phyloP scores from a whole-genome alignment of 1,140 invertebrate genomes.

The Zaprionus lachaisei region DNA sequence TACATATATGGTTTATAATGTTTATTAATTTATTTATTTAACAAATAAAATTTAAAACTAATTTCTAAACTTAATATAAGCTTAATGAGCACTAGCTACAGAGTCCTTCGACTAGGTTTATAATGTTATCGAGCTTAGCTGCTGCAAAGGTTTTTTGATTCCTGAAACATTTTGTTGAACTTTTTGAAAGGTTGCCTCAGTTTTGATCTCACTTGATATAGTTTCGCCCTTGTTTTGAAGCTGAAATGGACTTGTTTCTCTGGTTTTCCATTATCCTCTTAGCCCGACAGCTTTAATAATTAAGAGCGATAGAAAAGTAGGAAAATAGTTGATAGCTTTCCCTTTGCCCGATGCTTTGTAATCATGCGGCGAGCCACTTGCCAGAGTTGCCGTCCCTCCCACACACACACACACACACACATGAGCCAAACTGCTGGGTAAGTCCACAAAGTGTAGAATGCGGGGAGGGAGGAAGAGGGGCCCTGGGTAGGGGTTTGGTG shows the following conservation, averaged over 20 bases:
- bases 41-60: too few relatives aligned
- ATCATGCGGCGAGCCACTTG: conserved; percentile 11
- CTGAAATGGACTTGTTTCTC: not conserved
- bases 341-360: conserved; percentile 10
- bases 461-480: not conserved
- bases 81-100: too few relatives aligned
- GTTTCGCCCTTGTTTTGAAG: not conserved
- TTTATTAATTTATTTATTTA: too few relatives aligned
- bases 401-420: conserved; percentile 11
- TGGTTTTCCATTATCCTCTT: conserved; percentile 1
- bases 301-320: conserved; percentile 2
- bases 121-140: too few relatives aligned
- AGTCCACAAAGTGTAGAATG: not conserved
- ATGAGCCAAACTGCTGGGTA: not conserved
- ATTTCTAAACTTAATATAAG: too few relatives aligned
- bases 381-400: not conserved
- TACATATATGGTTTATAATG: too few relatives aligned
- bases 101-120: too few relatives aligned
- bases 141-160: too few relatives aligned
- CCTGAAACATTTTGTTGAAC: too few relatives aligned
- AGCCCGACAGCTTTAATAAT: conserved; percentile 19
- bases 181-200: not conserved
- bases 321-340: conserved; percentile 25
- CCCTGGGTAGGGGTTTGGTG: conserved; percentile 17
- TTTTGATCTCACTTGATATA: not conserved